Evolutionary conservation across 2,888 invertebrate species (phyloP).

Genomic region (Dasypolia templi): DNA sequence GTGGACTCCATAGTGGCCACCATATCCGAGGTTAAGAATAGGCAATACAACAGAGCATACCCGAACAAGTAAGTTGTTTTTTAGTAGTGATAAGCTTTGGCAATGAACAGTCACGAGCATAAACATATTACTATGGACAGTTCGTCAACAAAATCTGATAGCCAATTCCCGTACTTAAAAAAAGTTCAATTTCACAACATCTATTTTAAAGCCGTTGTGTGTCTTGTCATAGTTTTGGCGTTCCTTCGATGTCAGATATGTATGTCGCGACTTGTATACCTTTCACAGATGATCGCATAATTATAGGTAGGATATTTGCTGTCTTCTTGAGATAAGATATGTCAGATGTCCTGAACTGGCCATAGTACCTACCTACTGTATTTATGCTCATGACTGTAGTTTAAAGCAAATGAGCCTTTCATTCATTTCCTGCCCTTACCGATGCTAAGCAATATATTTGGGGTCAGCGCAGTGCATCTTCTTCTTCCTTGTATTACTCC

Average conservation of each 20-base stretch:
- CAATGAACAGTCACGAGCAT: background rate
- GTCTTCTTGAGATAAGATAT: background rate
- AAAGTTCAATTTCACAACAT: background rate
- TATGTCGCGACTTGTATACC: background rate
- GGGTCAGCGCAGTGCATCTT: background rate
- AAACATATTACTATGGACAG: background rate
- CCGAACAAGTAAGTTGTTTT: slow-evolving; percentile 71
- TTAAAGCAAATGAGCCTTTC: background rate
- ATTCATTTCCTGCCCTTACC: background rate
- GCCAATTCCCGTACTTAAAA: background rate
- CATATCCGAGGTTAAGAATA: slow-evolving; percentile 84
- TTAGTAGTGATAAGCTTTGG: background rate
- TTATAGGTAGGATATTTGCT: background rate
- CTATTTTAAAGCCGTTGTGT: background rate
- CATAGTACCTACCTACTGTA: background rate
- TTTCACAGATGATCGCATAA: background rate
- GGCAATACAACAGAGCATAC: slow-evolving; percentile 73
- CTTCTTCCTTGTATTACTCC: background rate
- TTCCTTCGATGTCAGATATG: background rate
- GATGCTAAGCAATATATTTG: background rate
- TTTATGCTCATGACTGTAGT: background rate
- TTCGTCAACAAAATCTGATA: background rate
- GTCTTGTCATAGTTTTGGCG: background rate
- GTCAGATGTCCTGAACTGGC: background rate
- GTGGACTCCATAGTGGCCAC: slow-evolving; percentile 82